phyloP scores from a whole-genome alignment of 2,888 invertebrate species.

The Ophioninae sp. region DNA sequence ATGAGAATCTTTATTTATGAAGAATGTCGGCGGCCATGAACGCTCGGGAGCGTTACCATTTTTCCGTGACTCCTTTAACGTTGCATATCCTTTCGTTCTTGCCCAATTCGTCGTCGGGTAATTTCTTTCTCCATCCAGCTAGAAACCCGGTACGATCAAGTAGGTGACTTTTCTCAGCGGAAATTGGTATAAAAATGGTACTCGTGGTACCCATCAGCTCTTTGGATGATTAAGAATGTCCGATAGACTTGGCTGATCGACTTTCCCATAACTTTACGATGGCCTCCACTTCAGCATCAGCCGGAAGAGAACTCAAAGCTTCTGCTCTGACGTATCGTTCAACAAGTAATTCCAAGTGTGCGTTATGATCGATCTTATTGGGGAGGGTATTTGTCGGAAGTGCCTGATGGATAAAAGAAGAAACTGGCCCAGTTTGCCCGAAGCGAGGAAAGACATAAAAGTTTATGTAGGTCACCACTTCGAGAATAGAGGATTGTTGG shows the following conservation, averaged over 20 bases:
- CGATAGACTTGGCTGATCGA: neutral
- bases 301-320: neutral
- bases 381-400: neutral
- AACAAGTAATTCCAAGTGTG: neutral
- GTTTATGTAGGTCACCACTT: slow-evolving; percentile 37
- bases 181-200: slow-evolving; percentile 29
- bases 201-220: neutral
- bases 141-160: neutral
- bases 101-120: slow-evolving; percentile 39
- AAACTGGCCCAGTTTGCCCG: slow-evolving; percentile 14
- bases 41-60: slow-evolving; percentile 66
- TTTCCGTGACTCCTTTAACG: slow-evolving; percentile 60
- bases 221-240: neutral
- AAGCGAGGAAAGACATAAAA: neutral
- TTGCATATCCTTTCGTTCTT: neutral
- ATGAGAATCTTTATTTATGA: slow-evolving; percentile 75
- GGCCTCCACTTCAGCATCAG: no score
- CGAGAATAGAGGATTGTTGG: slow-evolving; percentile 37
- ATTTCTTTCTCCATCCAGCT: slow-evolving; percentile 16
- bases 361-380: neutral
- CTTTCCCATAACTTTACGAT: neutral
- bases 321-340: neutral
- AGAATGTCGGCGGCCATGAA: slow-evolving; percentile 59
- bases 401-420: slow-evolving; percentile 9
- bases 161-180: slow-evolving; percentile 16